Evolutionary conservation across 1,140 invertebrate genomes (phyloP).

Genomic region (Rhagoletis pomonella): DNA sequence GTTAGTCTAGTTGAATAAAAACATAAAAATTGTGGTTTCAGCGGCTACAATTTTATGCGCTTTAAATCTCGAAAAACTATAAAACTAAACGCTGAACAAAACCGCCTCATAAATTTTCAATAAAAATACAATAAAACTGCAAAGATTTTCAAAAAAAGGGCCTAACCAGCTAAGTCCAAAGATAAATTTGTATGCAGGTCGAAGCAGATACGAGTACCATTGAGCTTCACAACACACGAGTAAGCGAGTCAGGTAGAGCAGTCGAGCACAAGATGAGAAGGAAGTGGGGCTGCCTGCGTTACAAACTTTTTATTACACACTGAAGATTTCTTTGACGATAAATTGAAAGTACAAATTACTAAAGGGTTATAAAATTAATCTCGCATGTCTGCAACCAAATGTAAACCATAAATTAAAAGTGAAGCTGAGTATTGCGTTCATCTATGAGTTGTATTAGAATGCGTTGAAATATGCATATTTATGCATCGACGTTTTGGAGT

Average conservation of each 20-base stretch:
- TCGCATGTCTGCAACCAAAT: neutral
- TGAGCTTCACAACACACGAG: neutral
- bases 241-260: neutral
- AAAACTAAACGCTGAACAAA: constrained; percentile 42
- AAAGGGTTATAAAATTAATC: constrained; percentile 44
- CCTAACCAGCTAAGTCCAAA: neutral
- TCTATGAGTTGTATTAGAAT: constrained; percentile 15
- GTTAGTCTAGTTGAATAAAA: neutral
- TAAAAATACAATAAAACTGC: constrained; percentile 47
- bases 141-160: neutral
- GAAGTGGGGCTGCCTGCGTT: neutral
- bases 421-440: neutral
- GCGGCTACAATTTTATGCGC: neutral
- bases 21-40: neutral
- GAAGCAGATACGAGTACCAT: neutral
- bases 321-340: constrained; percentile 23
- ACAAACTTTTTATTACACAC: neutral
- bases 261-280: neutral
- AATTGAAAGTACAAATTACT: constrained; percentile 33
- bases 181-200: constrained; percentile 18
- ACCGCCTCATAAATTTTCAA: constrained; percentile 19
- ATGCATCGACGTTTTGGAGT: neutral
- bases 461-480: neutral
- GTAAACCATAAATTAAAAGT: constrained; percentile 13
- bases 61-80: constrained; percentile 7